phyloP scores from a whole-genome alignment of 1,140 invertebrate genomes.

The Monochamus saltuarius region DNA sequence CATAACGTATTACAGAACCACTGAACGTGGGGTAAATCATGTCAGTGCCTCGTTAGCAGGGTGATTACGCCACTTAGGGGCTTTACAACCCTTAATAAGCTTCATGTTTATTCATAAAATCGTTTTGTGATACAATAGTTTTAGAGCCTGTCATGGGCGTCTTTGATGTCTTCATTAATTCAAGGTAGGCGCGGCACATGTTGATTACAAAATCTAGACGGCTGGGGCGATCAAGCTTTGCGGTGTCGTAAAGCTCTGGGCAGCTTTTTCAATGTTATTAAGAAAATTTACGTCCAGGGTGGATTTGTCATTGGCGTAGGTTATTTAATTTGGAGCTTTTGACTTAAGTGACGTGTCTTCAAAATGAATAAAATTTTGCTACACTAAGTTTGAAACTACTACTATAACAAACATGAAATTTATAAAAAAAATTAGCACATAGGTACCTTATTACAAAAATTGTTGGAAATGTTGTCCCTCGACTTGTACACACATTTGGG shows the following conservation, averaged over 20 bases:
- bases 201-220: constrained; percentile 24
- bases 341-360: too few species aligned
- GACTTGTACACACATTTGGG: too few species aligned
- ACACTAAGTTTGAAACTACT: too few species aligned
- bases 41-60: constrained; percentile 12
- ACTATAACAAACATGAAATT: too few species aligned
- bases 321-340: too few species aligned
- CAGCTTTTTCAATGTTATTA: constrained; percentile 15
- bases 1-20: too few species aligned
- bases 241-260: constrained; percentile 8
- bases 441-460: too few species aligned
- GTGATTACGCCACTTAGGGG: constrained; percentile 8
- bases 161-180: constrained; percentile 31
- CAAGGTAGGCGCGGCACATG: constrained; percentile 24
- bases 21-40: constrained; percentile 1
- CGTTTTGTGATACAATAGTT: constrained; percentile 25
- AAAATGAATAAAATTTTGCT: too few species aligned
- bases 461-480: too few species aligned
- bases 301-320: background rate
- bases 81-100: constrained; percentile 20
- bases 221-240: constrained; percentile 10
- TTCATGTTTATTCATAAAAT: constrained; percentile 33
- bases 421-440: too few species aligned
- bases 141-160: constrained; percentile 22
- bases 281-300: constrained; percentile 9